A percentile compares a stretch with the other conserved stretches of the same genome.
phyloP scores from a whole-genome alignment of 2,113 vertebrate genomes.

The Chaetops frenatus region DNA sequence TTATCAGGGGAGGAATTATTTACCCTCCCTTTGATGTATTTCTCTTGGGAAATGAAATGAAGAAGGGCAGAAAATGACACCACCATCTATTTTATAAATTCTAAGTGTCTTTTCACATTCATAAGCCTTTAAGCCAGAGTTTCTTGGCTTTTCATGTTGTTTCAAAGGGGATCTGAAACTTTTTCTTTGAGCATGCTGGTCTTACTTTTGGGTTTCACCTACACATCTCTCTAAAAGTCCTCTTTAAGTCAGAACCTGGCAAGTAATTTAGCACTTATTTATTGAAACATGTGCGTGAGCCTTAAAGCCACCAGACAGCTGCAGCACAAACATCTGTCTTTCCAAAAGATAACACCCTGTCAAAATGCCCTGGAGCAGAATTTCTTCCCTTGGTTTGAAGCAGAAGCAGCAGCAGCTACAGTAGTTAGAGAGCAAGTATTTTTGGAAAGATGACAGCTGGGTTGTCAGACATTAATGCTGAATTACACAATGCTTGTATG shows the following conservation, averaged over 20 bases:
- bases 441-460: conserved; percentile 62
- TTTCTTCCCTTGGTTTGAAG: conserved; percentile 28
- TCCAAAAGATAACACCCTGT: conserved; percentile 47
- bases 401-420: not conserved
- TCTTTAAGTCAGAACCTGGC: not conserved
- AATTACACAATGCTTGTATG: conserved; percentile 48
- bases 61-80: conserved; percentile 27
- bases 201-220: not conserved
- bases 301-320: conserved; percentile 10
- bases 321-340: conserved; percentile 50
- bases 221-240: not conserved
- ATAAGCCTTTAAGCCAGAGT: not conserved
- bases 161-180: not conserved
- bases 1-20: conserved; percentile 34
- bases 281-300: not conserved
- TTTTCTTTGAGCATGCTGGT: not conserved
- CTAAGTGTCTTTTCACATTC: not conserved
- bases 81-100: not conserved
- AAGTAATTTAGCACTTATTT: conserved; percentile 39
- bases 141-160: not conserved
- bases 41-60: conserved; percentile 52
- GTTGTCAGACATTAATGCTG: conserved; percentile 58
- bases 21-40: conserved; percentile 12
- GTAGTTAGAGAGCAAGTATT: conserved; percentile 49
- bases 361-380: conserved; percentile 53